Evolutionary conservation across 2,113 vertebrate genomes (phyloP).

Genomic region (Vulpes lagopus): DNA sequence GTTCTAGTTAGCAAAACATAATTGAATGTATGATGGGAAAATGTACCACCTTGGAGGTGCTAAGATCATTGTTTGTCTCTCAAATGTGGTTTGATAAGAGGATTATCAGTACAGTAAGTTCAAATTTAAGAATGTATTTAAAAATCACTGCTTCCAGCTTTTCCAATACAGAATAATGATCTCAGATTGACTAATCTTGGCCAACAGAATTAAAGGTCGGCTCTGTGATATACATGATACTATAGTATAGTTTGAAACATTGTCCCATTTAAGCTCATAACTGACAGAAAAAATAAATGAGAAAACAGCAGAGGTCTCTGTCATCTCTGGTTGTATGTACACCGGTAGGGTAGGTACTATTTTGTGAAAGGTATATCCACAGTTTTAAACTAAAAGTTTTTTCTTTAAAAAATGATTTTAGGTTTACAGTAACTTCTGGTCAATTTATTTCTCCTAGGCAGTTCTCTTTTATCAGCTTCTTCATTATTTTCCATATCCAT

Average conservation of each 20-base stretch:
- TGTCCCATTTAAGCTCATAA: neutral
- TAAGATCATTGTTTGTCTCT: neutral
- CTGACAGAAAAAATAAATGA: neutral
- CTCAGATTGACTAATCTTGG: neutral
- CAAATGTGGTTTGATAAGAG: neutral
- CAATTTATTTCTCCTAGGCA: neutral
- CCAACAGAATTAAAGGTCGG: neutral
- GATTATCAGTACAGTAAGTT: neutral
- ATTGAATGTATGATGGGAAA: neutral
- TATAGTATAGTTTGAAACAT: neutral
- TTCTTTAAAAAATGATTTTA: neutral
- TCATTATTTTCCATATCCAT: neutral
- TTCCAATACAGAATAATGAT: neutral
- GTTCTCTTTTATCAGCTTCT: neutral
- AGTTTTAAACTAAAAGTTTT: slow-evolving; percentile 8
- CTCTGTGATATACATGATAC: neutral
- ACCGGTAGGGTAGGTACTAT: neutral
- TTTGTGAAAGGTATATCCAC: neutral
- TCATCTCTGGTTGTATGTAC: neutral
- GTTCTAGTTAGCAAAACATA: neutral
- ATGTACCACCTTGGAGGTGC: neutral
- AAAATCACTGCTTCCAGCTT: neutral
- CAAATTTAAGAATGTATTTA: neutral
- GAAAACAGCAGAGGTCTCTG: neutral
- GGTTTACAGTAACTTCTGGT: neutral